Evolutionary conservation across 2,113 vertebrate species (phyloP).

Genomic region (Nipponia nippon): DNA sequence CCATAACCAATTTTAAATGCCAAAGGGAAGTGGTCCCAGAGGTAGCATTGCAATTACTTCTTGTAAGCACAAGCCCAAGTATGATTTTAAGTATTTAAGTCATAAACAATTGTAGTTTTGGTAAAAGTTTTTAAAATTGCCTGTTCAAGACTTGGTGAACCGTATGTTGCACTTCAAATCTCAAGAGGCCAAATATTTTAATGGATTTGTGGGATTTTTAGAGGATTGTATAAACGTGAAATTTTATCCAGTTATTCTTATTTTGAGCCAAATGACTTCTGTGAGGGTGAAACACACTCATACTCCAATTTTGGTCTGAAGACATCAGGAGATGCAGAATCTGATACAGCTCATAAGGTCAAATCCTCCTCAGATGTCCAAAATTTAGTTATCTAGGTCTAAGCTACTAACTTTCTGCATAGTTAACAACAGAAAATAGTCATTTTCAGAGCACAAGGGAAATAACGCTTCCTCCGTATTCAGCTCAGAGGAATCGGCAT

Average conservation of each 20-base stretch:
- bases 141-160: neutral
- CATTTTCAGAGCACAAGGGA: neutral
- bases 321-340: neutral
- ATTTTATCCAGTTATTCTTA: neutral
- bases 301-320: neutral
- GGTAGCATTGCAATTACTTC: neutral
- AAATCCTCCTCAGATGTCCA: neutral
- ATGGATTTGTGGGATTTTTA: neutral
- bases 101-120: neutral
- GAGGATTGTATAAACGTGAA: neutral
- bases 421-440: neutral
- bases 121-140: neutral
- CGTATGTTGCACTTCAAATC: fast-evolving
- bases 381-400: neutral
- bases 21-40: neutral
- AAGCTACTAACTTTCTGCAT: neutral
- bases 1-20: neutral
- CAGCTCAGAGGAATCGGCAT: neutral
- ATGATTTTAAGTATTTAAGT: neutral
- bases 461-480: neutral
- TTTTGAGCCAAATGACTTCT: neutral
- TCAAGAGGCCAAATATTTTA: neutral
- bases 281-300: neutral
- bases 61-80: neutral
- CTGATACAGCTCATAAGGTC: neutral